These are phyloP conservation scores for Hemibagrus guttatus DNA, from an alignment of 2,797 vertebrate species.

Conservation along the genomic window DNA sequence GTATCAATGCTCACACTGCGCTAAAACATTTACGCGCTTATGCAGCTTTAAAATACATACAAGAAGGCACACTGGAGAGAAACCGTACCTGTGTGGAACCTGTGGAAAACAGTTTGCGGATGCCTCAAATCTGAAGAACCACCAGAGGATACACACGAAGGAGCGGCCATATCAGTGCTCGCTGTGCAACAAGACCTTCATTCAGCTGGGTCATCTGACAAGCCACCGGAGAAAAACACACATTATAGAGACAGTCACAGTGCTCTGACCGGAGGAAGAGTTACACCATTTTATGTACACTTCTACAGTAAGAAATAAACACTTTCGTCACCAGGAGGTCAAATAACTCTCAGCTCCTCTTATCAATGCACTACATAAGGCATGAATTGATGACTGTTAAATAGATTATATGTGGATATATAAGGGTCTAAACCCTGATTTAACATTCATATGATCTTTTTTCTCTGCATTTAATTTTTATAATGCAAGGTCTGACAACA, in stretches of 20 bases:
- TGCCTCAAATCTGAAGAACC: slow-evolving; percentile 46
- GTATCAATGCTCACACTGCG: slow-evolving; percentile 45
- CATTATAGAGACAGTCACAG: slow-evolving; percentile 66
- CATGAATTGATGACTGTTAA: background rate
- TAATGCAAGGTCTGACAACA: background rate
- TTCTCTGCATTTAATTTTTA: background rate
- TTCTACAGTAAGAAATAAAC: background rate
- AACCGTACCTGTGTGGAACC: slow-evolving; percentile 63
- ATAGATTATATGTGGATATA: background rate
- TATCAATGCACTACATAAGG: background rate
- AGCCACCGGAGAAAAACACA: slow-evolving; percentile 72
- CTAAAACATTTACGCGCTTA: slow-evolving; percentile 26
- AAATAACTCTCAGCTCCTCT: background rate
- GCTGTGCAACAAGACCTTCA: slow-evolving; percentile 61
- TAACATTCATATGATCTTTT: background rate
- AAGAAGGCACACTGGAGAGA: slow-evolving; percentile 47
- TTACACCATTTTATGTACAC: slow-evolving; percentile 50
- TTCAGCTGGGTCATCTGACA: slow-evolving; percentile 72
- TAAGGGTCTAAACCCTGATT: background rate
- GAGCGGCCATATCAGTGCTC: slow-evolving; percentile 47
- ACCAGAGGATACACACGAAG: slow-evolving; percentile 41
- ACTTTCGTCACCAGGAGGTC: background rate
- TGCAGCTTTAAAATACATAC: slow-evolving; percentile 42
- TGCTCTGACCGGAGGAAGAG: slow-evolving; percentile 52
- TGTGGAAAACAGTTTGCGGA: slow-evolving; percentile 60